A percentile compares a stretch with the other conserved stretches of the same genome.
phyloP scores from a whole-genome alignment of 2,113 vertebrate genomes.

The Otocyon megalotis region DNA sequence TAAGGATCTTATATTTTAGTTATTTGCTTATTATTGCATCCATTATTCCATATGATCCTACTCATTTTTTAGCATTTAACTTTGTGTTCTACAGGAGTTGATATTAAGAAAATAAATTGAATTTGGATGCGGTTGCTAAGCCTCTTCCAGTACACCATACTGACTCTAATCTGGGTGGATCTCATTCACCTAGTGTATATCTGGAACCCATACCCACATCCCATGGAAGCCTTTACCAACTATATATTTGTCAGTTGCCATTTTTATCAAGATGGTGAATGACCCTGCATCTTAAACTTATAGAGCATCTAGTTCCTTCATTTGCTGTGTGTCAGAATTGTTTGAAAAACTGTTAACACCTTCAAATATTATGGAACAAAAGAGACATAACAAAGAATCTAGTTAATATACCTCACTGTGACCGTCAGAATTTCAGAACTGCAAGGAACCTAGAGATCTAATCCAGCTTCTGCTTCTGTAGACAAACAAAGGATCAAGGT shows the following conservation, averaged over 20 bases:
- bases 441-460: neutral
- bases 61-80: neutral
- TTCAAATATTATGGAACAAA: neutral
- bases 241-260: neutral
- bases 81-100: neutral
- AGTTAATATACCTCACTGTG: neutral
- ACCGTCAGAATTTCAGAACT: neutral
- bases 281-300: neutral
- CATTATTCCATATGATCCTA: neutral
- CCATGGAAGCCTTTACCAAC: neutral
- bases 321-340: constrained; percentile 21
- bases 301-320: neutral
- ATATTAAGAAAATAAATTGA: constrained; percentile 46
- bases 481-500: neutral
- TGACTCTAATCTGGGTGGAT: neutral
- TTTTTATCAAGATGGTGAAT: constrained; percentile 41
- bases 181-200: neutral
- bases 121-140: neutral
- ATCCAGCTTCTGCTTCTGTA: neutral
- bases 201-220: neutral
- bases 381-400: neutral
- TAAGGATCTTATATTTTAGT: neutral
- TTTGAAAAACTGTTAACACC: constrained; percentile 16
- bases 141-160: neutral
- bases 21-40: neutral